Evolutionary conservation across 2,888 invertebrate genomes (phyloP), one percentile per base, ranked within the genome.

Genomic region (Eristalis arbustorum): DNA sequence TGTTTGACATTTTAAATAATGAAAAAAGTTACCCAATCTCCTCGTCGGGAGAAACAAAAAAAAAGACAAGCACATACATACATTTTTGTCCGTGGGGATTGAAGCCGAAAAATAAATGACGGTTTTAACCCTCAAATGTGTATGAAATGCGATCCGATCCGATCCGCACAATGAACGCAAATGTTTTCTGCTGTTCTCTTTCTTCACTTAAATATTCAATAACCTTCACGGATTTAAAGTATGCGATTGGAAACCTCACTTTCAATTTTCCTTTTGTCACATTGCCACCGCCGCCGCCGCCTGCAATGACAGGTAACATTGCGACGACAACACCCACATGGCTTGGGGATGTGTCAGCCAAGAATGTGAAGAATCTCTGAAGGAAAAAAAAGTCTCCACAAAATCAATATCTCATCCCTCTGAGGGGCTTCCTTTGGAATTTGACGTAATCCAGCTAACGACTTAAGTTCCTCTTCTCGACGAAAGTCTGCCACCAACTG

Each of bases 371-470:
- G 25, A n/a, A n/a, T 0, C 18, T 18, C 4, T 1, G 8, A 10
- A 31, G 10, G 10, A 10, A 31, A 31, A 31, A 31, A 31, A 31
- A 31, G 6, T 5, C 31, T 8, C 31, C 31, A 62, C 37, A 49
- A 78, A 71, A 64, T 34, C 64, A 78, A 71, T 63, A 56, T 37
- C n/a, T 10, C 42, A 49, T 6, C 57, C 57, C 31, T 31, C 31
- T 31, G 3, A 40, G 56, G 64, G 42, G 34, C 66, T 42, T 25
- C 3, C 31, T 49, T 61, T 31, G 31, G 31, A 31, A 8, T 31
- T 66, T 77, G 69, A 71, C 77, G 63, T 77, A 77, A 69, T 63
- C 63, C 56, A 22, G 25, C 62, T 68, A 63, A 71, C 56, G 57
- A 71, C 68, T 18, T 18, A 2, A 28, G 31, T n/a, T 28, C 6